phyloP scores from a whole-genome alignment of 2,113 vertebrate genomes.

The Pelecanoides urinatrix region DNA sequence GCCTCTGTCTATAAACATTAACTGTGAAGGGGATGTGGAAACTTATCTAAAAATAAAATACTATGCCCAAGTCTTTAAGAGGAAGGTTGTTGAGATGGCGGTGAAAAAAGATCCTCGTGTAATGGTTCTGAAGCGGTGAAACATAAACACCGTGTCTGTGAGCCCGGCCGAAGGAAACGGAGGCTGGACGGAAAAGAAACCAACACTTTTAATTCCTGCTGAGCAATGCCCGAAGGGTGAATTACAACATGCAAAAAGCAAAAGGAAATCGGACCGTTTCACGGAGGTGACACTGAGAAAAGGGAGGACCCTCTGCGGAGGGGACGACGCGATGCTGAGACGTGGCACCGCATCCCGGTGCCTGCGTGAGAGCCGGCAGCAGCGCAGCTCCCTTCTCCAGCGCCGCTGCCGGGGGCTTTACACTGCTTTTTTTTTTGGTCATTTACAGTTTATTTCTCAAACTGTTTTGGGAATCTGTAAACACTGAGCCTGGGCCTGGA shows the following conservation, averaged over 20 bases:
- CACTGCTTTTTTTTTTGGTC: background rate
- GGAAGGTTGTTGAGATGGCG: background rate
- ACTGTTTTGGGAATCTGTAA: background rate
- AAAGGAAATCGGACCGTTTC: background rate
- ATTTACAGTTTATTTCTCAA: background rate
- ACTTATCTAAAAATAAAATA: conserved; percentile 59
- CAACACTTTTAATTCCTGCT: conserved; percentile 50
- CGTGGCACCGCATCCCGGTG: background rate
- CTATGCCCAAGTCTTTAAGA: conserved; percentile 25
- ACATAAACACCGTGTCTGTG: background rate
- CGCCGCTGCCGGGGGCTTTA: background rate
- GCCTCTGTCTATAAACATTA: conserved; percentile 30
- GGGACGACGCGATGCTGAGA: background rate
- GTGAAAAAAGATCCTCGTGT: background rate
- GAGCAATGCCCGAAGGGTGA: background rate
- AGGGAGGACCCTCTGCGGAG: background rate
- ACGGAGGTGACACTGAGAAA: background rate
- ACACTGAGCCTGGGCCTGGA: background rate
- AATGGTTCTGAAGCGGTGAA: background rate
- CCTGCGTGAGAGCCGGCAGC: fast-evolving
- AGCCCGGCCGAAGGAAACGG: background rate
- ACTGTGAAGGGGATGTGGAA: conserved; percentile 37
- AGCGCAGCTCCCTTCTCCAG: background rate
- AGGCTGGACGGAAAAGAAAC: conserved; percentile 8
- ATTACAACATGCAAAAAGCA: conserved; percentile 21